Conservation (phyloP, 2,797 vertebrate genomes). For the Fundulus diaphanus region DNA sequence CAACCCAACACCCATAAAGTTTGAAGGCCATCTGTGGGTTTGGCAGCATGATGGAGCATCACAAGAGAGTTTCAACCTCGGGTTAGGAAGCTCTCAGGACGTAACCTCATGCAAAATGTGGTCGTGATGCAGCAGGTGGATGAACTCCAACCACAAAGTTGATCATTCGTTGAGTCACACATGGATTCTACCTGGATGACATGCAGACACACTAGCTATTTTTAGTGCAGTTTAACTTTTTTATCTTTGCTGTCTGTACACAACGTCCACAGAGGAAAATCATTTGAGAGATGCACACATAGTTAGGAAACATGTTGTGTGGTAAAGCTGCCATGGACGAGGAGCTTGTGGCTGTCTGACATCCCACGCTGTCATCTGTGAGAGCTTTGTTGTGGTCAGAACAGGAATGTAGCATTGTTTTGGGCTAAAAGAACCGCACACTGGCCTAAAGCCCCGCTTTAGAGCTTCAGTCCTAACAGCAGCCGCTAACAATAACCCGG, state of each 20-base stretch:
- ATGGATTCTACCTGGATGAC: neutral
- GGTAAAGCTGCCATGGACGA: constrained; percentile 7
- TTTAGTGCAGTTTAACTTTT: neutral
- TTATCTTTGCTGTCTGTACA: neutral
- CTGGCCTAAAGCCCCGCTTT: neutral
- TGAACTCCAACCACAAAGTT: neutral
- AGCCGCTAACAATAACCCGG: neutral
- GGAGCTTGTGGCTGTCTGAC: constrained; percentile 9
- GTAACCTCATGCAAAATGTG: neutral
- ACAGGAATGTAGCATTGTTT: constrained; percentile 18
- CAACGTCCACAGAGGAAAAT: neutral
- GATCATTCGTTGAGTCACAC: neutral
- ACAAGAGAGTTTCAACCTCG: too few relatives aligned
- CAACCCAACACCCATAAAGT: too few relatives aligned
- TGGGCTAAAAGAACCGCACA: neutral
- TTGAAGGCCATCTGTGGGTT: too few relatives aligned
- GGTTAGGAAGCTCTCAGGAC: neutral
- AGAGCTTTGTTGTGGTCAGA: constrained; percentile 19
- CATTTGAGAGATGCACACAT: constrained; percentile 6
- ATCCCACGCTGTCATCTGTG: constrained; percentile 4
- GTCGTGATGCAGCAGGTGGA: neutral
- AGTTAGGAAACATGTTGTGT: constrained; percentile 16
- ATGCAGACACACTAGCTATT: neutral
- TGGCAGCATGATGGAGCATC: too few relatives aligned
- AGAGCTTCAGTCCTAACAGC: neutral